A percentile compares a stretch with the other conserved stretches of the same genome.
phyloP scores from a whole-genome alignment of 2,113 vertebrate species.

The Drymodes brunneopygia region DNA sequence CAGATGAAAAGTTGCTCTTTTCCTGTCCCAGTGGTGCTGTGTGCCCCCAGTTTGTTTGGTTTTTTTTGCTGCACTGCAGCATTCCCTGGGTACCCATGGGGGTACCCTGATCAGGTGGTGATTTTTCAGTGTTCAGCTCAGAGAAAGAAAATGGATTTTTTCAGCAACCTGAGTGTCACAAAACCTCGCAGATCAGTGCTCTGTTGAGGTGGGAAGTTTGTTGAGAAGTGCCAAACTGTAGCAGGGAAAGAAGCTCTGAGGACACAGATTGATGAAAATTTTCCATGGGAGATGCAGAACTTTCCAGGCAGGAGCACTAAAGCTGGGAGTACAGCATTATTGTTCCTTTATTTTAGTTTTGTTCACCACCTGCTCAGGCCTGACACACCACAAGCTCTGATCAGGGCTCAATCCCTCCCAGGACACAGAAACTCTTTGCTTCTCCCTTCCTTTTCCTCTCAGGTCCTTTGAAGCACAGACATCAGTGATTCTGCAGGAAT shows the following conservation, averaged over 20 bases:
- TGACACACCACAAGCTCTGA: not conserved
- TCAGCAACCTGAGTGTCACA: not conserved
- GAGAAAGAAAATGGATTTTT: not conserved
- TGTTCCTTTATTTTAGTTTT: not conserved
- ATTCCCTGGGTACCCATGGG: not conserved
- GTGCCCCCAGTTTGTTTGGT: not conserved
- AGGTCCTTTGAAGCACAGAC: not conserved
- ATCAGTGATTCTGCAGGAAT: not conserved
- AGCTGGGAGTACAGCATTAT: not conserved
- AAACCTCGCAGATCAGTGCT: not conserved
- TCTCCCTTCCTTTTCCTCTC: not conserved
- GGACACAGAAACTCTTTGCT: not conserved
- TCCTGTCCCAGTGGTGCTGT: not conserved
- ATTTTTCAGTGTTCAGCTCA: not conserved
- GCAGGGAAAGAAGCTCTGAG: not conserved
- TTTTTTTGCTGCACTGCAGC: not conserved
- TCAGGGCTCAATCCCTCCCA: not conserved
- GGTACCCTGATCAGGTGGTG: not conserved
- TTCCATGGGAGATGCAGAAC: not conserved
- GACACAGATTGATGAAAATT: not conserved
- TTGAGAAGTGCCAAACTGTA: not conserved
- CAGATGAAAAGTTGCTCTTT: not conserved
- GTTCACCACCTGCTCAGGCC: not conserved
- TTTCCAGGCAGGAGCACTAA: not conserved
- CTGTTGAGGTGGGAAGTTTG: not conserved